A percentile compares a stretch with the other conserved stretches of the same genome.
phyloP scores from a whole-genome alignment of 2,797 vertebrate species.

The Varecia variegata region DNA sequence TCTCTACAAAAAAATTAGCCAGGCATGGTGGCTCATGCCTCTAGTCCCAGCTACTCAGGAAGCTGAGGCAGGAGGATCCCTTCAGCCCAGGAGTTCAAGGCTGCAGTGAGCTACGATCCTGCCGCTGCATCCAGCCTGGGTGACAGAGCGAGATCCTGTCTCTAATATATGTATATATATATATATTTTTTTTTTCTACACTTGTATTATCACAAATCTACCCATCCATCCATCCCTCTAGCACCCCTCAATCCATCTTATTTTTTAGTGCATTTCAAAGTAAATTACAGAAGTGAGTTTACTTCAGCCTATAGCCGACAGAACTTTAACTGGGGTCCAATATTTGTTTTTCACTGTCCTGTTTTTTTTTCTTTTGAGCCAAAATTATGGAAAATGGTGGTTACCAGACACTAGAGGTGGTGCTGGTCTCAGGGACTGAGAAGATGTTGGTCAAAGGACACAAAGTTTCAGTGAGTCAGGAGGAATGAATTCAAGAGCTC shows the following conservation, averaged over 20 bases:
- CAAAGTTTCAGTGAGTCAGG: neutral
- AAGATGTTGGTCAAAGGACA: neutral
- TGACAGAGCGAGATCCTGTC: neutral
- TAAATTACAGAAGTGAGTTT: neutral
- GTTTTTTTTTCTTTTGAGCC: neutral
- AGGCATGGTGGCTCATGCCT: neutral
- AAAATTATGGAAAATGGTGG: neutral
- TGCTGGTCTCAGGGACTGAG: fast-evolving
- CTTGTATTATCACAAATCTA: too few relatives aligned
- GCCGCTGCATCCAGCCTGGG: neutral
- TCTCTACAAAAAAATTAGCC: neutral
- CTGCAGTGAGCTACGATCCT: neutral
- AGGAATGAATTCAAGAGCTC: neutral
- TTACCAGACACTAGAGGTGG: neutral
- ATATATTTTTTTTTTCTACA: neutral
- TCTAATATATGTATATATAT: neutral
- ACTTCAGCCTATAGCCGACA: neutral
- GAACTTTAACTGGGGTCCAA: neutral
- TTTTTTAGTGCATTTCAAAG: neutral
- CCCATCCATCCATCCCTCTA: too few relatives aligned
- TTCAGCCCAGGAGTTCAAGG: neutral
- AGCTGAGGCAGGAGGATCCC: neutral
- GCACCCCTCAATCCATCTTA: neutral
- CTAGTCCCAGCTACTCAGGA: neutral
- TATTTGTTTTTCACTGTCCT: neutral